Evolutionary conservation across 2,888 invertebrate genomes (phyloP), one percentile per base, ranked within the genome.

Genomic region (Antheraea yamamai): DNA sequence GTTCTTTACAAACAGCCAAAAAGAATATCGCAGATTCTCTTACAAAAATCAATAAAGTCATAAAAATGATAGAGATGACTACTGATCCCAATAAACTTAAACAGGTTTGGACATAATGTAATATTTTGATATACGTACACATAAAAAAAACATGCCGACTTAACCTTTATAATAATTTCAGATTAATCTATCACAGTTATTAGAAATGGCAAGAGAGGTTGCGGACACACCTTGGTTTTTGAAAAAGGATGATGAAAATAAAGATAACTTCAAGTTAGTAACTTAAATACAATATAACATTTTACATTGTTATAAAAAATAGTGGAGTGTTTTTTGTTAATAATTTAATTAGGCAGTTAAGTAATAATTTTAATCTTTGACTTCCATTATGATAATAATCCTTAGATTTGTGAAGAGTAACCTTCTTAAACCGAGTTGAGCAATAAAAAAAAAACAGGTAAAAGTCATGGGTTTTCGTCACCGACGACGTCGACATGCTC

Each of bases 161-260:
- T 73, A 47, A 73, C 16, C 23, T 1, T 18, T 23, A 20, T 39
- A 23, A 39, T 72, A 14, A 20, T 81, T 93, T 16, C 79, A 95
- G 95, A 78, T 88, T 10, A 93, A 95, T 81, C 78, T 93, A 66
- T 79, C 88, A 26, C 82, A 81, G 8, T 81, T 95, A 23, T 78
- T 91, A 61, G 88, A 92, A 26, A 89, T 89, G 66, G 91, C 92
- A 2, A 91, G 89, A 76, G 78, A 88, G 75, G 78, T 92, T 64
- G 73, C 85, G 23, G 84, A 91, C 26, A 77, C 81, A 20, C 89
- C 92, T 0, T 95, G 94, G 92, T 93, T 90, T 82, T 84, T 95
- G 66, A 83, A 83, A n/a, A 89, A 84, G 78, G 86, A 87, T 61
- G 86, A 88, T 74, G 66, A 80, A 2, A 85, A 85, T 64, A 82